These are phyloP conservation scores for Lasioglossum pauxillum DNA, from an alignment of 2,888 invertebrate genomes.

Conservation along the genomic window DNA sequence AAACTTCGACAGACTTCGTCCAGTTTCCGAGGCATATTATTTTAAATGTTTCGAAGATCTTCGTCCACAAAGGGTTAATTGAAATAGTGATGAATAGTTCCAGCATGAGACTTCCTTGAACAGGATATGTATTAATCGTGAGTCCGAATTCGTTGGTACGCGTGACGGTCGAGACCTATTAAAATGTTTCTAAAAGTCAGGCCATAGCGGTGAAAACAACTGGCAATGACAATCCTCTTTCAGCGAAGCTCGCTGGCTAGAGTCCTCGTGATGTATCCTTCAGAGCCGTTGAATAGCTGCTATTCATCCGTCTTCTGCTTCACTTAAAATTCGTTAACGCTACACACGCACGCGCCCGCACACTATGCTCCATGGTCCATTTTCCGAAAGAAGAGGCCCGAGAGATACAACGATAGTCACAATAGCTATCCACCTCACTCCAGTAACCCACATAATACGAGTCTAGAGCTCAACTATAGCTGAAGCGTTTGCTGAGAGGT, in stretches of 20 bases:
- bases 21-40: too few relatives aligned
- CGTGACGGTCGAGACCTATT: not conserved
- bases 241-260: not conserved
- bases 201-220: not conserved
- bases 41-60: too few relatives aligned
- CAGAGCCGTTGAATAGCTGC: slow-evolving; percentile 3
- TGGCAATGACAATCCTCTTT: slow-evolving; percentile 2
- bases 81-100: too few relatives aligned
- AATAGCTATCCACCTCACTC: slow-evolving; percentile 5
- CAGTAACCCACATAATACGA: slow-evolving; percentile 1
- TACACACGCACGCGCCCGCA: not conserved
- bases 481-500: not conserved
- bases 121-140: not conserved
- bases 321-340: slow-evolving; percentile 11
- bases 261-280: not conserved
- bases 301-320: slow-evolving; percentile 2
- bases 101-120: not conserved
- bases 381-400: not conserved
- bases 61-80: too few relatives aligned
- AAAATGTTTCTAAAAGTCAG: slow-evolving; percentile 1
- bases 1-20: too few relatives aligned
- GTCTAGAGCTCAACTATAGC: too few relatives aligned
- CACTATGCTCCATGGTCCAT: not conserved
- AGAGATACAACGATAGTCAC: not conserved
- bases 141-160: not conserved